Percentiles rank a stretch among this genome's conserved stretches.
phyloP scores from a whole-genome alignment of 1,140 invertebrate species.

The Vollenhovia emeryi region DNA sequence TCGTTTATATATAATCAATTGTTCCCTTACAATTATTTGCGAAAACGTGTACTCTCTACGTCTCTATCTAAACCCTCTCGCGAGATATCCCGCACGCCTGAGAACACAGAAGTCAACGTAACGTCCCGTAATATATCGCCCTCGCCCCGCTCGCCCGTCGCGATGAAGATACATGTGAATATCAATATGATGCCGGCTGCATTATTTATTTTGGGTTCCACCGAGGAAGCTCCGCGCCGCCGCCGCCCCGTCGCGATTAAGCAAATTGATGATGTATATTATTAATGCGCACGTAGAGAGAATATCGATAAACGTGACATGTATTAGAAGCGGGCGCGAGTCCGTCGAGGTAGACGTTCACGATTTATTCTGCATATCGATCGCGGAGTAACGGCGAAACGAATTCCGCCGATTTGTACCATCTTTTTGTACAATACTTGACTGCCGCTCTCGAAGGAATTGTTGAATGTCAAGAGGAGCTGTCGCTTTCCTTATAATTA shows the following conservation, averaged over 20 bases:
- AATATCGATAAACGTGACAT: conserved; percentile 6
- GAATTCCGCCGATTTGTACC: not conserved
- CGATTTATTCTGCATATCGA: conserved; percentile 25
- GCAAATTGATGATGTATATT: conserved; percentile 7
- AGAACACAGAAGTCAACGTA: not conserved
- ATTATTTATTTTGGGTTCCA: not conserved
- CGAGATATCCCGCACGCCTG: not conserved
- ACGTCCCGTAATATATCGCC: too few species aligned
- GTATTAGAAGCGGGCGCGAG: not conserved
- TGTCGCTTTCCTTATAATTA: not conserved
- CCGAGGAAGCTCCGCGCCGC: not conserved
- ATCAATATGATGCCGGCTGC: not conserved
- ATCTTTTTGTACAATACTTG: too few species aligned
- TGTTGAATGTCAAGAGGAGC: not conserved
- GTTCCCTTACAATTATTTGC: not conserved
- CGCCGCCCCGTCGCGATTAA: not conserved
- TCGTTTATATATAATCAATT: not conserved
- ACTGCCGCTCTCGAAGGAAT: not conserved
- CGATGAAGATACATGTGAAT: not conserved
- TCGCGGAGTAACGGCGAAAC: not conserved
- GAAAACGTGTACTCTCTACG: conserved; percentile 3
- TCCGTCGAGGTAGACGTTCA: conserved; percentile 28
- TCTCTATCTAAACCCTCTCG: not conserved
- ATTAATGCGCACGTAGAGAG: not conserved
- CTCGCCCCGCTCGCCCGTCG: not conserved